phyloP scores from a whole-genome alignment of 2,113 vertebrate species.

The Halcyon malimbica region DNA sequence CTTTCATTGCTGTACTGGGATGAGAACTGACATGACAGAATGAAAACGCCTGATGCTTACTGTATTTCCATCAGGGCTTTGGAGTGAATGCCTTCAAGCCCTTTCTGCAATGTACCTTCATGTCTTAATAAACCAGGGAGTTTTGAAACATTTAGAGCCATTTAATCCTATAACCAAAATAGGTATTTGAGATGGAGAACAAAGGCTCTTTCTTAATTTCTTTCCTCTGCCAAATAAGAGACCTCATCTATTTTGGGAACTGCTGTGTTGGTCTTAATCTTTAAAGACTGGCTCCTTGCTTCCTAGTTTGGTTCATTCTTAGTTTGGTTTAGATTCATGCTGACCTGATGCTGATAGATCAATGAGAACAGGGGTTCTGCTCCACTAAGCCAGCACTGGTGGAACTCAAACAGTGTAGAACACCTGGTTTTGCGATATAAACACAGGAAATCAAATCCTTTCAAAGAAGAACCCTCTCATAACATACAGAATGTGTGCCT shows the following conservation, averaged over 20 bases:
- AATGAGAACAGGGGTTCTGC: background rate
- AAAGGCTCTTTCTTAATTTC: background rate
- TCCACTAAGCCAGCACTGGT: background rate
- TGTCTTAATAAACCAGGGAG: background rate
- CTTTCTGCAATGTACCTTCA: background rate
- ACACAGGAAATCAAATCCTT: background rate
- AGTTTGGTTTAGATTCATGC: background rate
- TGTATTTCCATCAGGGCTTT: background rate
- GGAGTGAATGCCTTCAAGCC: background rate
- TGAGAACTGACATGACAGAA: background rate
- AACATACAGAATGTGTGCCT: background rate
- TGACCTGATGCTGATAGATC: background rate
- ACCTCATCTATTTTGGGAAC: background rate
- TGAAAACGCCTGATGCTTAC: background rate
- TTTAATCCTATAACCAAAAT: background rate
- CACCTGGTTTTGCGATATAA: background rate
- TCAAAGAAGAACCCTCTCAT: background rate
- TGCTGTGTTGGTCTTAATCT: background rate
- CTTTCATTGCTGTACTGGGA: background rate
- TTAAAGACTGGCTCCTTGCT: background rate
- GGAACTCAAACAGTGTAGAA: background rate
- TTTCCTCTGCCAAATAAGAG: background rate
- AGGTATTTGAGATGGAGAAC: rapidly evolving
- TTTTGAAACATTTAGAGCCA: background rate
- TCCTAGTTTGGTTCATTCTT: background rate